phyloP scores from a whole-genome alignment of 2,797 vertebrate genomes.

The Characodon lateralis region DNA sequence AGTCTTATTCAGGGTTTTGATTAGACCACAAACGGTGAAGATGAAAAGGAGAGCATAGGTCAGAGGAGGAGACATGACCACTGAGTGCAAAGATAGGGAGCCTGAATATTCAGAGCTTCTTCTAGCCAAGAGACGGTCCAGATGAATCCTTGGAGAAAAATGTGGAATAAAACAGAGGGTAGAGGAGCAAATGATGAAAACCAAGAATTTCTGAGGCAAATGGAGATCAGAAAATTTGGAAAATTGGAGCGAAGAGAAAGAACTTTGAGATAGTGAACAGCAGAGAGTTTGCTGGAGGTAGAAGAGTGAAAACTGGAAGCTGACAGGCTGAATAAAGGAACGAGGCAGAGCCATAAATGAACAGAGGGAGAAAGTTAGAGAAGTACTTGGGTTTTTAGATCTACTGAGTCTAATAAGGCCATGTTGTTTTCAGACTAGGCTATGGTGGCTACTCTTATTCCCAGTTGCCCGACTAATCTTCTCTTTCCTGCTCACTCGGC shows the following conservation, averaged over 20 bases:
- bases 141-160: conserved; percentile 29
- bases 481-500: conserved; percentile 29
- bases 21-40: conserved; percentile 47
- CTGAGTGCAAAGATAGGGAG: conserved; percentile 25
- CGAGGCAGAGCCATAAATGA: conserved; percentile 15
- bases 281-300: conserved; percentile 33
- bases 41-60: conserved; percentile 32
- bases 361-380: conserved; percentile 27
- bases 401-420: conserved; percentile 59
- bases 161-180: conserved; percentile 2
- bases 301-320: conserved; percentile 9
- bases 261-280: conserved; percentile 24
- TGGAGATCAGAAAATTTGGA: conserved; percentile 45
- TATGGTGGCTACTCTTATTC: conserved; percentile 33
- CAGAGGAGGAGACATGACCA: conserved; percentile 31
- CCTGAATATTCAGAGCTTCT: conserved; percentile 17
- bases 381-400: conserved; percentile 50
- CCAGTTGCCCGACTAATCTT: conserved; percentile 37
- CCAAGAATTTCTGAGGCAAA: conserved; percentile 32
- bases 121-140: conserved; percentile 18
- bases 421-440: conserved; percentile 41
- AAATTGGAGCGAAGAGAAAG: conserved; percentile 18
- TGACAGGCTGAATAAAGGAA: not conserved
- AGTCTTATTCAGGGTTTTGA: conserved; percentile 59
- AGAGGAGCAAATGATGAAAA: conserved; percentile 34